Evolutionary conservation across 2,113 vertebrate genomes (phyloP).

Genomic region (Phylloscopus whistleri): DNA sequence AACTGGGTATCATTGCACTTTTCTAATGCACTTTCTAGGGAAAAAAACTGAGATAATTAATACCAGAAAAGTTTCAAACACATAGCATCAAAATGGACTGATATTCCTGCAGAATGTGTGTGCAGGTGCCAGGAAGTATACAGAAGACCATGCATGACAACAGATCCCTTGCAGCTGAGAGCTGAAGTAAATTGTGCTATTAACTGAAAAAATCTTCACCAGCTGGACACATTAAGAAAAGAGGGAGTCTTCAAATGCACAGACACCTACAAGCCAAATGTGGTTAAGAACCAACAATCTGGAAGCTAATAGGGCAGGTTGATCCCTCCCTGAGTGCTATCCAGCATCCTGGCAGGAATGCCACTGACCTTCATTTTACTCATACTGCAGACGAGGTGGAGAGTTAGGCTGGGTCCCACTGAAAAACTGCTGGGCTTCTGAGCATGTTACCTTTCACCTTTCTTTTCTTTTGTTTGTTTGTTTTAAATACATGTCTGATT

Average conservation of each 20-base stretch:
- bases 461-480: neutral
- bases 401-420: neutral
- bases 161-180: neutral
- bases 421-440: neutral
- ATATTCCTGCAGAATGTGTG: neutral
- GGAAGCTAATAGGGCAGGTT: neutral
- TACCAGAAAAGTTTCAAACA: neutral
- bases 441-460: neutral
- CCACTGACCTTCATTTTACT: neutral
- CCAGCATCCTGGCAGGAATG: neutral
- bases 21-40: neutral
- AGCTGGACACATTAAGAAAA: neutral
- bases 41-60: neutral
- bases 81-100: neutral
- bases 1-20: neutral
- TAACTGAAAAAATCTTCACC: neutral
- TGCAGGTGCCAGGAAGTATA: neutral
- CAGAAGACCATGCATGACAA: neutral
- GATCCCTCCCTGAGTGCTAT: neutral
- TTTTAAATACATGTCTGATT: neutral
- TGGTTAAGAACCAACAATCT: neutral
- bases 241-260: neutral
- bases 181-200: neutral
- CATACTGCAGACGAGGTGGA: neutral
- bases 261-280: slow-evolving; percentile 4